A percentile compares a stretch with the other conserved stretches of the same genome.
Conservation (phyloP, 2,888 invertebrate species). For the Tenthredo scrophulariae region DNA sequence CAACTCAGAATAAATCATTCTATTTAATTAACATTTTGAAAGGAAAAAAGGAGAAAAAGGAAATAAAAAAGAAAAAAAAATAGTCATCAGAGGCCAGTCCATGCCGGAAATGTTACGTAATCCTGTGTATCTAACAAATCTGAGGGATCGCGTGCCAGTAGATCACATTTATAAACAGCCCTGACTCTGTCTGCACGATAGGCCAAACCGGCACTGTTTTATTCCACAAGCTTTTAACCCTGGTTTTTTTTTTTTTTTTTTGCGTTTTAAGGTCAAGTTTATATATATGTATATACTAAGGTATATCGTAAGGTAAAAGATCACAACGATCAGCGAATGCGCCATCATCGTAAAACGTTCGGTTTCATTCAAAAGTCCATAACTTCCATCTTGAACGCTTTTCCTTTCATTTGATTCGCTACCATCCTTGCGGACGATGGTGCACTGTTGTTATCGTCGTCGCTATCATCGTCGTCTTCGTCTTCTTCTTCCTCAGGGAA, state of each 20-base stretch:
- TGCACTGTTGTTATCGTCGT: slow-evolving; percentile 72
- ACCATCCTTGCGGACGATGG: slow-evolving; percentile 73
- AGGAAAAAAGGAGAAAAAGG: background rate
- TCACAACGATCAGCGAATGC: background rate
- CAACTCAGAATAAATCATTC: background rate
- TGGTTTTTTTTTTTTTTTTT: background rate
- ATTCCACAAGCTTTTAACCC: slow-evolving; percentile 12
- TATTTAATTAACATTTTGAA: background rate
- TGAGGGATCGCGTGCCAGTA: slow-evolving; percentile 11
- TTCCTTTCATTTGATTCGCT: slow-evolving; percentile 75
- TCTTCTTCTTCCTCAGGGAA: slow-evolving; percentile 79
- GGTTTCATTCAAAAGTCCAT: slow-evolving; percentile 78
- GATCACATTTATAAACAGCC: slow-evolving; percentile 16
- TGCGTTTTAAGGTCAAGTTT: slow-evolving; percentile 19
- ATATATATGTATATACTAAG: background rate
- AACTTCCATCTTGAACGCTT: slow-evolving; percentile 82
- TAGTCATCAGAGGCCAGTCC: background rate
- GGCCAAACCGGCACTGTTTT: background rate
- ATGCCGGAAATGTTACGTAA: slow-evolving; percentile 13
- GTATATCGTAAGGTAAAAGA: background rate
- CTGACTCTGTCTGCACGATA: background rate
- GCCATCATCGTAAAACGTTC: background rate
- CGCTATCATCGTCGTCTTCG: slow-evolving; percentile 75
- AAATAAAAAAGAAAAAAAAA: background rate
- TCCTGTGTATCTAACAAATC: background rate